Evolutionary conservation across 2,113 vertebrate genomes (phyloP), one percentile per base, ranked within the genome.

Genomic region (Macaca nemestrina): DNA sequence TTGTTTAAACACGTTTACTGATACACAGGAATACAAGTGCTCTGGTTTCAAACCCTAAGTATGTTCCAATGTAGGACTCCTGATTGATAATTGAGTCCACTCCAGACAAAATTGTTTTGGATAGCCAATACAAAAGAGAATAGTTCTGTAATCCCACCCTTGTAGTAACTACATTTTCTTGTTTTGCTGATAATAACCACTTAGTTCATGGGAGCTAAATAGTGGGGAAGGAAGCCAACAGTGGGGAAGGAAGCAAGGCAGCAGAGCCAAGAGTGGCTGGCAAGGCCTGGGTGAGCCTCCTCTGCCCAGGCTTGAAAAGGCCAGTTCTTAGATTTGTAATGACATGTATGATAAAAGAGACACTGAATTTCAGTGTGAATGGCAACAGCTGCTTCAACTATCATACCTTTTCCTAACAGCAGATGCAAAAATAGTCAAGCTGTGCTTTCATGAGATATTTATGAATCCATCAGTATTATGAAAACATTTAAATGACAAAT

Each of bases 1-100:
- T 73, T 96, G 97, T 93, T 95, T 84, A 90, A 90, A 91, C 96
- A 79, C 50, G 96, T 92, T 93, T 88, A 45, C 45, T n/a, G 22
- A 95, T 52, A 91, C 43, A 94, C 8, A 30, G 40, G 25, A 92
- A 92, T 55, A 81, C n/a, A 83, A 72, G 84, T 25, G 32, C 23
- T 85, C 57, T 94, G 45, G 59, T 94, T 96, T 97, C 32, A 17
- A 78, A 43, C 48, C 35, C 40, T 64, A 88, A 81, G 20, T 67
- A 59, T 38, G n/a, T 9, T 85, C 84, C 16, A 61, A 0, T 6
- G 57, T 75, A 93, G 40, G 35, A 43, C 3, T 87, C 45, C 52
- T 73, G 76, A 87, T 82, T 5, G 0, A 76, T 55, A 92, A 78
- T 0, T 38, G 35, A 85, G 7, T 78, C 78, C 55, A 72, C 18